Percentiles rank a stretch among this genome's conserved stretches.
These are phyloP conservation scores for Nemotelus pantherinus DNA, from an alignment of 2,888 invertebrate species.

Conservation along the genomic window DNA sequence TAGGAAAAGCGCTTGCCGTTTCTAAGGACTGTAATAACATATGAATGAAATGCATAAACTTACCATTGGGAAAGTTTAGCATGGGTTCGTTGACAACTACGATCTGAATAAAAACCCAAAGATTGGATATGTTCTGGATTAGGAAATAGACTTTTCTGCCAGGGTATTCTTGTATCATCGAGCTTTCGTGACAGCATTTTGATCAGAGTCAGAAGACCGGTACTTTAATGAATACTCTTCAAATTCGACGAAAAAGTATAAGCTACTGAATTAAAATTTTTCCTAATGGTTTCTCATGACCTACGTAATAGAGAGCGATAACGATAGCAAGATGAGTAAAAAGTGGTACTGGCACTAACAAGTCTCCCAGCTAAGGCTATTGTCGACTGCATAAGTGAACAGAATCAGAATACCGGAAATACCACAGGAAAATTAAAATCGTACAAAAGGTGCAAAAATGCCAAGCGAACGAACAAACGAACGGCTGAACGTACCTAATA, in stretches of 20 bases:
- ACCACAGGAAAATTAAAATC: conserved; percentile 52
- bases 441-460: conserved; percentile 51
- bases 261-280: background rate
- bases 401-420: conserved; percentile 50
- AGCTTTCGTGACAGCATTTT: background rate
- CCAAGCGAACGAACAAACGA: conserved; percentile 11
- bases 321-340: background rate
- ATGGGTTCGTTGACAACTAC: too few species aligned
- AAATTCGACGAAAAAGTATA: too few species aligned
- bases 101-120: background rate
- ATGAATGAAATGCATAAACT: background rate
- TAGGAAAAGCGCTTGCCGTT: background rate
- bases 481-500: conserved; percentile 16
- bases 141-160: background rate
- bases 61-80: background rate
- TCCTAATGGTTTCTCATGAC: conserved; percentile 4
- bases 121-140: background rate
- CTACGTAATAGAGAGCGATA: background rate
- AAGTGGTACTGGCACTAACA: background rate
- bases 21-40: conserved; percentile 1
- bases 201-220: too few species aligned
- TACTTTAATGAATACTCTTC: too few species aligned
- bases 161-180: background rate
- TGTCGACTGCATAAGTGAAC: conserved; percentile 33
- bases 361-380: conserved; percentile 22